Conservation (phyloP, 92 coral and sea anemone genomes). For the Desmophyllum pertusum region DNA sequence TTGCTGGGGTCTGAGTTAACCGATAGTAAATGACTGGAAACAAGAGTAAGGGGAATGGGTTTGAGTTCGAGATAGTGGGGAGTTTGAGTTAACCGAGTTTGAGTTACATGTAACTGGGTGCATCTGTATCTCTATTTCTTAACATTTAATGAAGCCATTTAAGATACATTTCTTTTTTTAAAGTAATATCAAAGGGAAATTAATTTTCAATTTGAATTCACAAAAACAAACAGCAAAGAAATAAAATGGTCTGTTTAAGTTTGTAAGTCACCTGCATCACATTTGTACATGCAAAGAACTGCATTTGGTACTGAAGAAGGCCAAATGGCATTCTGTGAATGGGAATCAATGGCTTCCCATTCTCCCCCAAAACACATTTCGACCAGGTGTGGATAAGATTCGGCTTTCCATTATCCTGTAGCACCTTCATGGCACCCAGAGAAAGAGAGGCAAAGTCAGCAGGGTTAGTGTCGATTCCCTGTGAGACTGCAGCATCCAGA, state of each 20-base stretch:
- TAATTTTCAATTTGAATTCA: background rate
- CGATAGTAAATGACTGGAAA: too few species aligned
- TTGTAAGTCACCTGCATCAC: slow-evolving; percentile 68
- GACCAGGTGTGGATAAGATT: slow-evolving; percentile 62
- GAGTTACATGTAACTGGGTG: too few species aligned
- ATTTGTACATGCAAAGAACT: slow-evolving; percentile 69
- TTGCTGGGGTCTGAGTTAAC: too few species aligned
- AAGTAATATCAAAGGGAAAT: background rate
- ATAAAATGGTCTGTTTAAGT: too few species aligned
- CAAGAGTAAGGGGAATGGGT: too few species aligned
- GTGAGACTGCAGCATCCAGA: slow-evolving; percentile 16
- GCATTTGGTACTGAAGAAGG: slow-evolving; percentile 61
- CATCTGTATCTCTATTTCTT: too few species aligned
- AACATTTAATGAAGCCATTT: too few species aligned
- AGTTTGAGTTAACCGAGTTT: too few species aligned
- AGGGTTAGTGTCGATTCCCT: slow-evolving; percentile 51
- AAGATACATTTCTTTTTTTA: too few species aligned
- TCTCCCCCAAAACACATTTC: slow-evolving; percentile 20
- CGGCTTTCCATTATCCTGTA: slow-evolving; percentile 36
- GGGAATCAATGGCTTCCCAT: slow-evolving; percentile 47
- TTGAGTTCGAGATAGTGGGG: too few species aligned
- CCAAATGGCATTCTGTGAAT: slow-evolving; percentile 84
- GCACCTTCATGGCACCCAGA: slow-evolving; percentile 50
- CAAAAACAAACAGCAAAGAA: too few species aligned
- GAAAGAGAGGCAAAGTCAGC: slow-evolving; percentile 37